Percentiles rank a stretch among this genome's conserved stretches.
Evolutionary conservation across 2,888 invertebrate species (phyloP).

Genomic region (Drosophila picticornis): DNA sequence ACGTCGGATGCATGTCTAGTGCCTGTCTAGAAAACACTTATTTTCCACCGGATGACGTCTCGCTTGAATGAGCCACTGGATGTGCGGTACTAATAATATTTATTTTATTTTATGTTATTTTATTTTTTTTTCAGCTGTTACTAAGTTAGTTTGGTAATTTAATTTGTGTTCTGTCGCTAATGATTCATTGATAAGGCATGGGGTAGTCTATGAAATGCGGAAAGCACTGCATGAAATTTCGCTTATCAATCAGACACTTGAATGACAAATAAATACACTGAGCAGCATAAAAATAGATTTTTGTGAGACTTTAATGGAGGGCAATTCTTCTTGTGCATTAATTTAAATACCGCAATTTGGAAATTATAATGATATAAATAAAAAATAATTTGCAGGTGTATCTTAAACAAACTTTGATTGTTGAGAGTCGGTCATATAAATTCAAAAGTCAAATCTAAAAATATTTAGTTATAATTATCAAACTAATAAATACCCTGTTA

Average conservation of each 20-base stretch:
- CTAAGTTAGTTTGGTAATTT: constrained; percentile 14
- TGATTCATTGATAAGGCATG: constrained; percentile 60
- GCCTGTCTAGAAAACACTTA: constrained; percentile 28
- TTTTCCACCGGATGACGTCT: constrained; percentile 11
- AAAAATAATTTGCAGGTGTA: not conserved
- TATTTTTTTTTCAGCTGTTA: not conserved
- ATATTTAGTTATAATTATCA: not conserved
- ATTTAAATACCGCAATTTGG: too few relatives aligned
- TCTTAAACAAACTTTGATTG: not conserved
- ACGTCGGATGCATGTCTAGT: constrained; percentile 44
- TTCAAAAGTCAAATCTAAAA: not conserved
- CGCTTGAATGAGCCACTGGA: constrained; percentile 37
- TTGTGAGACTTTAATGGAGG: too few relatives aligned
- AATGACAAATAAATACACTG: constrained; percentile 24
- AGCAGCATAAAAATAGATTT: constrained; percentile 5
- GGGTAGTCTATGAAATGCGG: constrained; percentile 45
- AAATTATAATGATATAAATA: too few relatives aligned
- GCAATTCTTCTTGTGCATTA: too few relatives aligned
- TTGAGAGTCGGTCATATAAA: not conserved
- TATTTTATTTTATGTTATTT: not conserved
- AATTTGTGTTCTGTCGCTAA: constrained; percentile 18
- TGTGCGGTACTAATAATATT: not conserved
- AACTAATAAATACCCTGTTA: not conserved
- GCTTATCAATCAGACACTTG: constrained; percentile 51
- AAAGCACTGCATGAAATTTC: constrained; percentile 51